Evolutionary conservation across 2,113 vertebrate genomes (phyloP).

Genomic region (Lichenostomus cassidix): DNA sequence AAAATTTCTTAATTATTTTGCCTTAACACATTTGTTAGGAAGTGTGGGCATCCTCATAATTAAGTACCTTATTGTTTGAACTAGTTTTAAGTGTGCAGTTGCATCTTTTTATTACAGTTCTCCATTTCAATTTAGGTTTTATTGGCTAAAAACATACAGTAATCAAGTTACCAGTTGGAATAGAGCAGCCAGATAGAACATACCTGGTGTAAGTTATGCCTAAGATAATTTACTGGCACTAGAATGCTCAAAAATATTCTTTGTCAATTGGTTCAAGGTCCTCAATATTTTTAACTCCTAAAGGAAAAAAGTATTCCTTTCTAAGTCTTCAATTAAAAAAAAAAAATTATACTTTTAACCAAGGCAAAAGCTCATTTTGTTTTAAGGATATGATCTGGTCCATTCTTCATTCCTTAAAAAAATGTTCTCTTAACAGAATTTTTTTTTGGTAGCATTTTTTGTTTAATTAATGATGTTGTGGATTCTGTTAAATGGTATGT

Average conservation of each 20-base stretch:
- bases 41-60: neutral
- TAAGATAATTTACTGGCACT: neutral
- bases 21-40: neutral
- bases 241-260: neutral
- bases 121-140: neutral
- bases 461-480: neutral
- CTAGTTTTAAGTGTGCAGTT: neutral
- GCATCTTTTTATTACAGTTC: neutral
- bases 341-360: neutral
- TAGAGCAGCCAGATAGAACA: neutral
- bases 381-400: neutral
- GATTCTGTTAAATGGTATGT: neutral
- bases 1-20: neutral
- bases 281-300: neutral
- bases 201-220: fast-evolving
- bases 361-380: neutral
- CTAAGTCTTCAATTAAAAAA: neutral
- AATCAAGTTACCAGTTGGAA: neutral
- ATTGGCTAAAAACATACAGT: neutral
- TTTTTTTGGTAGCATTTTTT: neutral
- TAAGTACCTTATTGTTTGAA: neutral
- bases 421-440: neutral
- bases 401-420: neutral
- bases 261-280: neutral
- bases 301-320: neutral